Percentiles rank a stretch among this genome's conserved stretches.
phyloP scores from a whole-genome alignment of 2,888 invertebrate genomes.

The Tipula helvola region DNA sequence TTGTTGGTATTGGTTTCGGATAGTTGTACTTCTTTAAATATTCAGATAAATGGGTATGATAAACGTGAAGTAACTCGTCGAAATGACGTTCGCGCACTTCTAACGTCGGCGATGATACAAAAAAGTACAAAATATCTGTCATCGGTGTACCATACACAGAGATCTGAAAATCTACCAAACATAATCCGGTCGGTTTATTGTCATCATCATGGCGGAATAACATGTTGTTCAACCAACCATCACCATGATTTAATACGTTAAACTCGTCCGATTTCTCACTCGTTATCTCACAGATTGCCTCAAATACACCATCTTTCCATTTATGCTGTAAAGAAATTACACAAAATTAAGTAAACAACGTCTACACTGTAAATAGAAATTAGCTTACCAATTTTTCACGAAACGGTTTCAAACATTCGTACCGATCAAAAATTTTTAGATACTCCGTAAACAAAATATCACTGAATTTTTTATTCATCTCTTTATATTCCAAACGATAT shows the following conservation, averaged over 20 bases:
- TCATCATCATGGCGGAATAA: not conserved
- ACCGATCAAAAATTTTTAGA: not conserved
- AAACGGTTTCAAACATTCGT: not conserved
- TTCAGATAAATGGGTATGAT: not conserved
- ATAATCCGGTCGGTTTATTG: not conserved
- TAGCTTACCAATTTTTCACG: not conserved
- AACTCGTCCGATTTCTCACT: not conserved
- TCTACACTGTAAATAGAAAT: not conserved
- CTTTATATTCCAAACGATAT: not conserved
- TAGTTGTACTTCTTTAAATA: not conserved
- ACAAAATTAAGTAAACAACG: not conserved
- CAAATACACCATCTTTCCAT: not conserved
- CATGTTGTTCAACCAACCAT: not conserved
- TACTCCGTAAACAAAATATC: not conserved
- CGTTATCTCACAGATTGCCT: not conserved
- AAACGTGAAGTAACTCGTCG: not conserved
- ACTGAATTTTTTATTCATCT: not conserved
- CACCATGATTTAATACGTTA: not conserved
- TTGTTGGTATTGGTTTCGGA: not conserved
- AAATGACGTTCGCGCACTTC: not conserved
- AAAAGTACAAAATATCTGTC: not conserved
- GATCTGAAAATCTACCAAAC: not conserved
- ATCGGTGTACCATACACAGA: not conserved
- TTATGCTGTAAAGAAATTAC: not conserved
- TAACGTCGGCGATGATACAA: not conserved